These are phyloP conservation scores for Apis dorsata DNA, from an alignment of 1,140 invertebrate genomes.

Conservation along the genomic window DNA sequence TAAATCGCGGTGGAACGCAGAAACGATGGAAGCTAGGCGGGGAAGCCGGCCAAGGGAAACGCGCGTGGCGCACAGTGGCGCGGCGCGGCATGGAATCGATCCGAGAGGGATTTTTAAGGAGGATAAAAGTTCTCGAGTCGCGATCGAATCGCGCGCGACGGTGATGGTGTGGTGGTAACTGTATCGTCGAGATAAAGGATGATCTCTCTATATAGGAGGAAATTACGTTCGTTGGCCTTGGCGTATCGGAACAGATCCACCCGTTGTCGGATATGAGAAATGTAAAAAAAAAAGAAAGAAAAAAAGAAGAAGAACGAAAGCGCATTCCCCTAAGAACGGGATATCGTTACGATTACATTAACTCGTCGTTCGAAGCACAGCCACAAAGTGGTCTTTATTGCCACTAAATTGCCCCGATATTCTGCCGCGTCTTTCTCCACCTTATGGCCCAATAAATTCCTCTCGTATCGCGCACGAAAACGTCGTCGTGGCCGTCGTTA, in stretches of 20 bases:
- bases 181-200: background rate
- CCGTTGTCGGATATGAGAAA: background rate
- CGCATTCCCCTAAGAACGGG: background rate
- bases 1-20: background rate
- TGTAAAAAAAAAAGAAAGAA: constrained; percentile 9
- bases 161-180: background rate
- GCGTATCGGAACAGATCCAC: background rate
- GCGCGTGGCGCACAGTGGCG: background rate
- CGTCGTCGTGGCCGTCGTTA: constrained; percentile 52
- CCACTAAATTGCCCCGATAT: constrained; percentile 53
- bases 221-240: background rate
- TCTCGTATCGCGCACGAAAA: background rate
- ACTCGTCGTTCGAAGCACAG: constrained; percentile 19
- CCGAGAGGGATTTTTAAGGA: constrained; percentile 8
- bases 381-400: constrained; percentile 59
- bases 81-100: constrained; percentile 19
- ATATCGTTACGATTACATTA: constrained; percentile 53
- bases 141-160: background rate
- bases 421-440: constrained; percentile 35
- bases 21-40: constrained; percentile 14
- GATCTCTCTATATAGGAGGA: background rate
- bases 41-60: constrained; percentile 16
- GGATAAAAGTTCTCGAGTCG: constrained; percentile 18
- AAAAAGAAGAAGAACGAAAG: background rate
- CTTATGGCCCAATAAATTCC: constrained; percentile 63